phyloP scores from a whole-genome alignment of 2,888 invertebrate species.

The Calameuta filiformis region DNA sequence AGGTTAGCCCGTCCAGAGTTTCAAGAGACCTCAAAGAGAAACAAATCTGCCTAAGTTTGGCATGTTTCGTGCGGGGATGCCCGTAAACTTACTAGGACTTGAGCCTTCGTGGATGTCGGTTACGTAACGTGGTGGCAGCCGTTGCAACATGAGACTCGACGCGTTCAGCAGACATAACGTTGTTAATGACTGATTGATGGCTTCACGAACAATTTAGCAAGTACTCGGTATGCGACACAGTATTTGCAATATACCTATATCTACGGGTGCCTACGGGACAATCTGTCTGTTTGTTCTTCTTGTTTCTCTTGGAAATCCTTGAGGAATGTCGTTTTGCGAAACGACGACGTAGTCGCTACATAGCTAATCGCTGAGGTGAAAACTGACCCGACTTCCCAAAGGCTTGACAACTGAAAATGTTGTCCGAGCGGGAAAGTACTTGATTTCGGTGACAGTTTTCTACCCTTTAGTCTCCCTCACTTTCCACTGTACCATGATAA shows the following conservation, averaged over 20 bases:
- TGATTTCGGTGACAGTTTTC: not conserved
- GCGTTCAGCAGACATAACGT: constrained; percentile 11
- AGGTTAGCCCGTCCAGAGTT: not conserved
- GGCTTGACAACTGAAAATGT: too few species aligned
- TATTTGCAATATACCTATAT: not conserved
- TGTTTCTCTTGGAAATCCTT: not conserved
- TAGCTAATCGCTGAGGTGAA: not conserved
- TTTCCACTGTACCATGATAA: not conserved
- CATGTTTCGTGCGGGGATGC: not conserved
- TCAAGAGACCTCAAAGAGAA: not conserved
- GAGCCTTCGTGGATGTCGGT: not conserved
- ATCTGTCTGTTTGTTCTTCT: not conserved
- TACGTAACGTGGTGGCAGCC: constrained; percentile 7
- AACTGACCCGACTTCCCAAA: too few species aligned
- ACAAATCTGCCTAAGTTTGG: not conserved
- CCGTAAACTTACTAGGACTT: not conserved
- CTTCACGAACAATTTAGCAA: constrained; percentile 4
- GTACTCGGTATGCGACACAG: not conserved
- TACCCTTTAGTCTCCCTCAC: not conserved
- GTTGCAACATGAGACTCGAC: constrained; percentile 19
- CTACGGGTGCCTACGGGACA: not conserved
- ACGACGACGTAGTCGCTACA: not conserved
- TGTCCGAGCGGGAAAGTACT: not conserved
- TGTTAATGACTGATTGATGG: constrained; percentile 31
- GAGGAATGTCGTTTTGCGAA: not conserved